Evolutionary conservation across 2,888 invertebrate genomes (phyloP).

Genomic region (Coleophora flavipennella): DNA sequence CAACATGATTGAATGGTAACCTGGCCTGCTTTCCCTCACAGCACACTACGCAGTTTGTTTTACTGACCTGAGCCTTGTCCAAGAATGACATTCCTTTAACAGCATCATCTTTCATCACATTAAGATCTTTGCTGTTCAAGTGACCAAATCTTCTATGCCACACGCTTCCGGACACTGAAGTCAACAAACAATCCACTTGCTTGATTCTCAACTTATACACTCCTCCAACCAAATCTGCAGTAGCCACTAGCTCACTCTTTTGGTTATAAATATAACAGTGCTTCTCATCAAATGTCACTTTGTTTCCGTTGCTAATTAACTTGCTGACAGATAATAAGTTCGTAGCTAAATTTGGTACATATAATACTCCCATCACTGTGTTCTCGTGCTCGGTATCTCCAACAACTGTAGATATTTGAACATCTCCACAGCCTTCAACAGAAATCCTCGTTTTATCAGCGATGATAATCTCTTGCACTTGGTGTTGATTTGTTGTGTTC

Average conservation of each 20-base stretch:
- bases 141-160: slow-evolving; percentile 6
- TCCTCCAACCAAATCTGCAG: neutral
- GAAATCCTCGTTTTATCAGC: slow-evolving; percentile 13
- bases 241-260: neutral
- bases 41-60: slow-evolving; percentile 7
- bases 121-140: neutral
- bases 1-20: slow-evolving; percentile 5
- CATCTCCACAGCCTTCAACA: slow-evolving; percentile 1
- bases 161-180: neutral
- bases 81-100: slow-evolving; percentile 8
- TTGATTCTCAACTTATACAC: neutral
- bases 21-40: slow-evolving; percentile 7
- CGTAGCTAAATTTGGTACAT: slow-evolving; percentile 10
- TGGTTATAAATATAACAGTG: slow-evolving; percentile 7
- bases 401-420: too few relatives aligned
- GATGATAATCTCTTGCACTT: slow-evolving; percentile 12
- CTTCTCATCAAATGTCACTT: slow-evolving; percentile 8
- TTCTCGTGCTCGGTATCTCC: neutral
- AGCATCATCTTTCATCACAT: neutral
- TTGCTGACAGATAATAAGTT: slow-evolving; percentile 14
- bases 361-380: slow-evolving; percentile 11
- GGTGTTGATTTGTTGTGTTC: slow-evolving; percentile 11
- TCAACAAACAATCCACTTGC: neutral
- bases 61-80: too few relatives aligned
- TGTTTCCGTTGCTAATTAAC: slow-evolving; percentile 9